Evolutionary conservation across 2,113 vertebrate genomes (phyloP).

Genomic region (Crotalus tigris): DNA sequence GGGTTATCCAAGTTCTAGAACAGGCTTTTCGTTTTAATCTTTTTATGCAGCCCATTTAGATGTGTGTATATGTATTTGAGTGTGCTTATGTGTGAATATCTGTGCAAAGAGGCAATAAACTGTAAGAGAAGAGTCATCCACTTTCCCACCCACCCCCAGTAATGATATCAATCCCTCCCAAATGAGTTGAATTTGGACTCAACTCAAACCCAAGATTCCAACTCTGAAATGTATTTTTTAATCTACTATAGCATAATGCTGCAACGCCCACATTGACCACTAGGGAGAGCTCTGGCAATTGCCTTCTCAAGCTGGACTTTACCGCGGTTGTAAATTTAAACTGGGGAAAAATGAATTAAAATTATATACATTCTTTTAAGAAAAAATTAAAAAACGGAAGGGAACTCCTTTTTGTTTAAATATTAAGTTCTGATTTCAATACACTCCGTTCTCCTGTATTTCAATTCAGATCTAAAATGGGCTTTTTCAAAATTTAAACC

Average conservation of each 20-base stretch:
- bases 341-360: not conserved
- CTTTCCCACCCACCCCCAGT: not conserved
- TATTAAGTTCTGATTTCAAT: not conserved
- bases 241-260: not conserved
- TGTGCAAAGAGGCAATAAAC: not conserved
- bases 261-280: slow-evolving; percentile 34
- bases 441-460: not conserved
- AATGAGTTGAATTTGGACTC: not conserved
- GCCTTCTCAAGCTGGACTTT: not conserved
- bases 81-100: not conserved
- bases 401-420: not conserved
- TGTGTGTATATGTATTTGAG: not conserved
- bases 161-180: not conserved
- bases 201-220: not conserved
- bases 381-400: not conserved
- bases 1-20: not conserved
- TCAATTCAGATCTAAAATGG: not conserved
- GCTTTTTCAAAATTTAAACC: not conserved
- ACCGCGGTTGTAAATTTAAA: not conserved
- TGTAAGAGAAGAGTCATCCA: not conserved
- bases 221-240: not conserved
- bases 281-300: slow-evolving; percentile 67
- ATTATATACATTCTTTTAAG: not conserved
- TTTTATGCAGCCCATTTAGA: not conserved
- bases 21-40: not conserved